Conservation (phyloP, 2,888 invertebrate genomes). For the Diplolepis rosae region DNA sequence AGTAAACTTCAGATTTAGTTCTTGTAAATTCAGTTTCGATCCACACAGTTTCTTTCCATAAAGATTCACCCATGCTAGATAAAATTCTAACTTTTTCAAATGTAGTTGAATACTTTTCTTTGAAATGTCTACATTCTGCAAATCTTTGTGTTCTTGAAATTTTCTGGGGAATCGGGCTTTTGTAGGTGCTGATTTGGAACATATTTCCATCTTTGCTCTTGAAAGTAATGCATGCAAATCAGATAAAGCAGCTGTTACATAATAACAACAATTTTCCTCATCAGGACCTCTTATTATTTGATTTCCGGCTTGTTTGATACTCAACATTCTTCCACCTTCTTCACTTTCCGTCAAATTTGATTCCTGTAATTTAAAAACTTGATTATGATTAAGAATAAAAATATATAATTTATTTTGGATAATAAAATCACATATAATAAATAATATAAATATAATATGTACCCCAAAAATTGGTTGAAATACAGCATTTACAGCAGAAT, state of each 20-base stretch:
- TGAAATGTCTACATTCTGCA: conserved; percentile 36
- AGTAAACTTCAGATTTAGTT: neutral
- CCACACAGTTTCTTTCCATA: conserved; percentile 7
- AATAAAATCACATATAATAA: neutral
- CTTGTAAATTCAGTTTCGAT: neutral
- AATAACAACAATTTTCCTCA: conserved; percentile 75
- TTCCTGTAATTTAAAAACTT: conserved; percentile 73
- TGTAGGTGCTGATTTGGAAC: conserved; percentile 52
- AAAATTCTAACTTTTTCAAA: conserved; percentile 83
- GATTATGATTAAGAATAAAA: neutral
- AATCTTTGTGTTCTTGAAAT: conserved; percentile 71
- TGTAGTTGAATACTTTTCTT: conserved; percentile 75
- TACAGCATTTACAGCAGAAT: conserved; percentile 80
- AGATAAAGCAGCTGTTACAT: conserved; percentile 81
- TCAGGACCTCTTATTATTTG: conserved; percentile 79
- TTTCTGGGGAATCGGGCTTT: conserved; percentile 75
- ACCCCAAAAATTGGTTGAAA: conserved; percentile 78
- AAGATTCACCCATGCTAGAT: conserved; percentile 79
- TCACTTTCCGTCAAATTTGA: conserved; percentile 76
- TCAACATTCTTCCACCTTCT: conserved; percentile 77
- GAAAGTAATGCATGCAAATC: conserved; percentile 78
- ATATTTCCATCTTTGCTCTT: conserved; percentile 70
- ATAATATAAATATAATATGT: conserved; percentile 45
- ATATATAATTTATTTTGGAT: neutral
- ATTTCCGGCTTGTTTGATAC: conserved; percentile 76